Evolutionary conservation across 1,140 invertebrate species (phyloP).

Genomic region (Aplysia californica): DNA sequence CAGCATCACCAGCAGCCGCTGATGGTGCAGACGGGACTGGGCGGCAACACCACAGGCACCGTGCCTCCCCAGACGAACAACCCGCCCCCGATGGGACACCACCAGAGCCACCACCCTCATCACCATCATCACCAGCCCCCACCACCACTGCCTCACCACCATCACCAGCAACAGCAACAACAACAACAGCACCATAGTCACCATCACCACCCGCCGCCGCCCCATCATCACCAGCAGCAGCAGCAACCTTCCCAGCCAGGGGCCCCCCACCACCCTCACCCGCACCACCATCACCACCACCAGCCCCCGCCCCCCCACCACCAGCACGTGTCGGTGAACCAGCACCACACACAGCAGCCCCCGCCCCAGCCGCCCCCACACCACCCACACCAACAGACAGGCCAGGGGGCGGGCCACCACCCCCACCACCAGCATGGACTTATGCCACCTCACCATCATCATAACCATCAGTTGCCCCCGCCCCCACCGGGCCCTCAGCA

Average conservation of each 20-base stretch:
- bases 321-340: no score
- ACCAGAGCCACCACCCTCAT: background rate
- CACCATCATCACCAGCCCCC: background rate
- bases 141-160: background rate
- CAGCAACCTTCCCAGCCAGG: background rate
- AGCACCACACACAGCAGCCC: conserved; percentile 11
- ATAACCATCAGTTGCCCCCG: background rate
- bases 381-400: background rate
- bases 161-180: background rate
- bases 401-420: background rate
- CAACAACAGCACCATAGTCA: no score
- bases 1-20: background rate
- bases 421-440: background rate
- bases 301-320: background rate
- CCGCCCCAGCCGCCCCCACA: background rate
- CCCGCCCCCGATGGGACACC: background rate
- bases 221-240: conserved; percentile 8
- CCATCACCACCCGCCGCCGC: background rate
- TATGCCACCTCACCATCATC: background rate
- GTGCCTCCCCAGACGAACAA: no score
- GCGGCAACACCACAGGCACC: background rate
- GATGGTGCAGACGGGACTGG: background rate
- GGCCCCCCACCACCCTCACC: background rate
- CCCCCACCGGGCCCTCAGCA: background rate
- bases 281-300: conserved; percentile 6